Evolutionary conservation across 2,888 invertebrate genomes (phyloP), one percentile per base, ranked within the genome.

Genomic region (Aproaerema taeniolella): DNA sequence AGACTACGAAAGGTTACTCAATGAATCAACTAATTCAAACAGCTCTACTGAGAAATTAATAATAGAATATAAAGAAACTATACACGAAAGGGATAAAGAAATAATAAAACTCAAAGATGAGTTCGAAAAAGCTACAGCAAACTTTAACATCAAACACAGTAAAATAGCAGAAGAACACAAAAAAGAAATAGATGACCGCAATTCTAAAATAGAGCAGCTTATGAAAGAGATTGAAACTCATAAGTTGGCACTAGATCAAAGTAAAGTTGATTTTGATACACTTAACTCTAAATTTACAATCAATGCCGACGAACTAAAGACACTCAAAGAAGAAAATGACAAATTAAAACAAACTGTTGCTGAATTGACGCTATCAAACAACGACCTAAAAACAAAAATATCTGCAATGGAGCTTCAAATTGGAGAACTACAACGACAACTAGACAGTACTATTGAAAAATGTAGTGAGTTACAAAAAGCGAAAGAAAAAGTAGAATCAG

Each of bases 401-500:
- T 77, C 74, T 1, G 53, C 72, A 30, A 77, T 88, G 59, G 89
- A 90, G 58, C 65, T 90, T 38, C 79, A 86, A 53, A 61, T 88
- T 20, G 89, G 89, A 31, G 91, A 91, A 67, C 72, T 89, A 14
- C 88, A 85, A 52, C 80, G 91, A 15, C 89, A 90, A 52, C 66
- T 88, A 7, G 72, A 79, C 33, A 85, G 88, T 49, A 70, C 88
- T 7, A 79, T 86, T 50, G 88, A 89, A 54, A 90, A 91, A 66
- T 86, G 88, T 51, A 71, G 73, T 2, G 89, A 90, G 47, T 58
- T 91, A 39, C 73, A 81, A 44, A 85, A 79, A 31, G 81, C 89
- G 44, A 91, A 91, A 58, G 87, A 85, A 10, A 87, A 88, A 39
- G 70, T 89, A 12, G 90, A 91, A 69, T 60, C 80, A 3, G 90